phyloP scores from a whole-genome alignment of 1,140 invertebrate genomes.

The Diuraphis noxia region DNA sequence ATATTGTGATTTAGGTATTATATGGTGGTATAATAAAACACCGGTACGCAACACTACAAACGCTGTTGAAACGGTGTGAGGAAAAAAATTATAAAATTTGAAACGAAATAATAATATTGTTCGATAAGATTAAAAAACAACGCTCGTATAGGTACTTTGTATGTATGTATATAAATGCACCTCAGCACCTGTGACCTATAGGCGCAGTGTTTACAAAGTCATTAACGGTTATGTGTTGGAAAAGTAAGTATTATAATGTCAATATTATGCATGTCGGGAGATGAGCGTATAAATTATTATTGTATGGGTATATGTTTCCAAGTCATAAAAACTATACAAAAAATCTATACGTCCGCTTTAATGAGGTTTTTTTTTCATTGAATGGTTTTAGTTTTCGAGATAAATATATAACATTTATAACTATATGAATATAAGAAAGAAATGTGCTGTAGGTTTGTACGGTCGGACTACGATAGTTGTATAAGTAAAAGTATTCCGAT shows the following conservation, averaged over 20 bases:
- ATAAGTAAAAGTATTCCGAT: not conserved
- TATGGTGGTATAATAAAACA: not conserved
- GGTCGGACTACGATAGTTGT: not conserved
- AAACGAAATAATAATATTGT: not conserved
- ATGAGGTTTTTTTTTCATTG: slow-evolving; percentile 3
- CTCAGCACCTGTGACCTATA: not conserved
- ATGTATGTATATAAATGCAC: too few species aligned
- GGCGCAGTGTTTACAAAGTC: not conserved
- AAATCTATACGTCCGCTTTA: not conserved
- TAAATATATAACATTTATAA: slow-evolving; percentile 9
- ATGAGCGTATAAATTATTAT: not conserved
- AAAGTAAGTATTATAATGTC: slow-evolving; percentile 12
- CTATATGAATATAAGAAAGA: not conserved
- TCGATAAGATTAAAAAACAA: not conserved
- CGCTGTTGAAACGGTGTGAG: not conserved
- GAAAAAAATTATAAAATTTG: not conserved
- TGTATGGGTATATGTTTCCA: not conserved
- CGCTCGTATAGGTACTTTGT: not conserved
- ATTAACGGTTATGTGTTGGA: not conserved
- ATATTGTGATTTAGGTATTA: too few species aligned
- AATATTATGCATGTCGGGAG: not conserved
- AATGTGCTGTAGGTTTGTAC: not conserved
- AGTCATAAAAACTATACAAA: not conserved
- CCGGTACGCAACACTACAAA: not conserved
- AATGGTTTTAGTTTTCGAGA: not conserved